phyloP scores from a whole-genome alignment of 2,888 invertebrate species.

The Bombylius discolor region DNA sequence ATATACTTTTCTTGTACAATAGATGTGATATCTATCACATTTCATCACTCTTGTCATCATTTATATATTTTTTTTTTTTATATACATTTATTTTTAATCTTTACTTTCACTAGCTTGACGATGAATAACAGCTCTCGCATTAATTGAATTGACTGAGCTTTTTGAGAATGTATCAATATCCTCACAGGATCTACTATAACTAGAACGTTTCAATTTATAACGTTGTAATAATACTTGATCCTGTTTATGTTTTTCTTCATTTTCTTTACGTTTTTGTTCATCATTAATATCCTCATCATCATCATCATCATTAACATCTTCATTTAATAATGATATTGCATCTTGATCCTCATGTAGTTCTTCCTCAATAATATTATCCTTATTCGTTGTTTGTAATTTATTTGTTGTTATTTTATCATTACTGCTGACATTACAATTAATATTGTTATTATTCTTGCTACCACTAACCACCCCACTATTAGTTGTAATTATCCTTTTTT shows the following conservation, averaged over 20 bases:
- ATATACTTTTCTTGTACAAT: too few relatives aligned
- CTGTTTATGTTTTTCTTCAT: conserved; percentile 10
- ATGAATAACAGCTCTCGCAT: conserved; percentile 11
- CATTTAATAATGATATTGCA: conserved; percentile 3
- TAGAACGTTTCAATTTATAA: conserved; percentile 13
- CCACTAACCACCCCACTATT: background rate
- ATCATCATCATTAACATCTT: background rate
- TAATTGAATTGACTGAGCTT: background rate
- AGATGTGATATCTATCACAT: too few relatives aligned
- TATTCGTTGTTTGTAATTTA: background rate
- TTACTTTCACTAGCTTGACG: conserved; percentile 10
- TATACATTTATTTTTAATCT: conserved; percentile 5
- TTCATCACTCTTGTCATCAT: too few relatives aligned
- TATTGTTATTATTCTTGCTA: background rate
- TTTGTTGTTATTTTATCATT: too few relatives aligned
- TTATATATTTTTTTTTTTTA: background rate
- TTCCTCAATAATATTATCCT: conserved; percentile 12
- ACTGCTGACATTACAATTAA: background rate
- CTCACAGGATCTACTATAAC: conserved; percentile 14
- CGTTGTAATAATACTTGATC: conserved; percentile 10
- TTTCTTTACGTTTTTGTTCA: background rate
- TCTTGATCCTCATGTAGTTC: conserved; percentile 10
- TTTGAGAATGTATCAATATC: conserved; percentile 7
- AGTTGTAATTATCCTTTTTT: background rate
- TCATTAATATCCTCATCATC: conserved; percentile 4